A percentile compares a stretch with the other conserved stretches of the same genome.
Conservation (phyloP, 2,113 vertebrate genomes). For the Halichoerus grypus region DNA sequence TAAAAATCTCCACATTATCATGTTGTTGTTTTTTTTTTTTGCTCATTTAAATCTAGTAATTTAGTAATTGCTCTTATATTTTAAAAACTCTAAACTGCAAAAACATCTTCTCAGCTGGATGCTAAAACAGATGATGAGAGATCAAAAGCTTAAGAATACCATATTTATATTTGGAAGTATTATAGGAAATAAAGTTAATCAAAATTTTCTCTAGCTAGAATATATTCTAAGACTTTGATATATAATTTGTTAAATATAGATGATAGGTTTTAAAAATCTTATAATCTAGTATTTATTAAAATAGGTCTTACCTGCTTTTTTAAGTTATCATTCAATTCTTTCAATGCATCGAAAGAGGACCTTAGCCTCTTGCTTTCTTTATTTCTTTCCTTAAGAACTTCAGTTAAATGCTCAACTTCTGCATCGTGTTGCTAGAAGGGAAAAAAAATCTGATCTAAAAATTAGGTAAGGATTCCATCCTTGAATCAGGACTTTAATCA, state of each 20-base stretch:
- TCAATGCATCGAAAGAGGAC: conserved; percentile 92
- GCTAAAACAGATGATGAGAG: not conserved
- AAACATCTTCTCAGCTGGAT: conserved; percentile 26
- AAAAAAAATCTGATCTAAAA: conserved; percentile 60
- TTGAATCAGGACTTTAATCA: conserved; percentile 30
- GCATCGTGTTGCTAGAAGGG: conserved; percentile 88
- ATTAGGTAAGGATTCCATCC: not conserved
- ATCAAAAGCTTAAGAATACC: not conserved
- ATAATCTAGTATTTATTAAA: conserved; percentile 36
- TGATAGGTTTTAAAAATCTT: not conserved
- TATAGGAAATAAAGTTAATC: conserved; percentile 39
- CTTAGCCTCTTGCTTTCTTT: conserved; percentile 94
- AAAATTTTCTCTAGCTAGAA: conserved; percentile 15
- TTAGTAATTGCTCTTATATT: not conserved
- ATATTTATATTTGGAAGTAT: conserved; percentile 11
- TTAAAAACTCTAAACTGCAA: not conserved
- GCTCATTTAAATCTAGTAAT: not conserved
- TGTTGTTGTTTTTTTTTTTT: not conserved
- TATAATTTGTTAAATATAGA: not conserved
- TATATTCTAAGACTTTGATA: conserved; percentile 20
- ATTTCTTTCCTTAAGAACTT: conserved; percentile 89
- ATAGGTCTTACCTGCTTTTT: conserved; percentile 91
- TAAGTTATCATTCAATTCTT: conserved; percentile 92
- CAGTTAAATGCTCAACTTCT: conserved; percentile 90
- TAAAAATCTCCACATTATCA: not conserved